Percentiles rank a stretch among this genome's conserved stretches.
Evolutionary conservation across 2,888 invertebrate genomes (phyloP).

Genomic region (Morinoia aosen): DNA sequence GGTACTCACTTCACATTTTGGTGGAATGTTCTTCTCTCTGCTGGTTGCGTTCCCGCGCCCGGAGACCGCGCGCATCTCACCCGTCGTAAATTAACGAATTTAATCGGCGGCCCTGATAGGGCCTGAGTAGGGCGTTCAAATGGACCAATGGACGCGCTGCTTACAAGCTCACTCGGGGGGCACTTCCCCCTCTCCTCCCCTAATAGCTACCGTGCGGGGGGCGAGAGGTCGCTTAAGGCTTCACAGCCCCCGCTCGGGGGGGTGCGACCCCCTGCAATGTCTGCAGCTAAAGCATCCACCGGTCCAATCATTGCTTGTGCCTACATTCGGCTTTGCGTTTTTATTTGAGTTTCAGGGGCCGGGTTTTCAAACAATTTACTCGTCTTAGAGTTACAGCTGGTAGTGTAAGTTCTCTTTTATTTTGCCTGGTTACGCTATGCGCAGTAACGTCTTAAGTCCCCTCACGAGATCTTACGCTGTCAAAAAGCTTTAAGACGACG

Average conservation of each 20-base stretch:
- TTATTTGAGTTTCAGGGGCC: not conserved
- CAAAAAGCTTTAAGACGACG: too few relatives aligned
- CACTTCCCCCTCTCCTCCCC: not conserved
- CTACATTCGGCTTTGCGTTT: not conserved
- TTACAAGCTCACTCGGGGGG: not conserved
- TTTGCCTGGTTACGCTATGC: too few relatives aligned
- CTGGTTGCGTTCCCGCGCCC: not conserved
- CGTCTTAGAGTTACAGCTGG: too few relatives aligned
- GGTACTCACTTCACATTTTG: not conserved
- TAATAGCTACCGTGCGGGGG: slow-evolving; percentile 3
- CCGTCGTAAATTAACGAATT: slow-evolving; percentile 1
- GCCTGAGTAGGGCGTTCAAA: not conserved
- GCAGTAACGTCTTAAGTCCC: too few relatives aligned
- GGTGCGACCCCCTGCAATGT: not conserved
- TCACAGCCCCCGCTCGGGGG: not conserved
- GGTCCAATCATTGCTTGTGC: not conserved
- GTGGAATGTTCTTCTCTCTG: not conserved
- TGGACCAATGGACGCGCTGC: not conserved
- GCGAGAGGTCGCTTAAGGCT: not conserved
- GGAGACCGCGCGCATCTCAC: not conserved
- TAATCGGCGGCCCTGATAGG: slow-evolving; percentile 12
- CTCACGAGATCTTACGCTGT: too few relatives aligned
- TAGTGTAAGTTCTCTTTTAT: too few relatives aligned
- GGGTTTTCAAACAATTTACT: too few relatives aligned
- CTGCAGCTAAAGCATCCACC: not conserved